Base-by-base conservation (phyloP, 2,113 vertebrate species). In the Megaceryle torquata region DNA sequence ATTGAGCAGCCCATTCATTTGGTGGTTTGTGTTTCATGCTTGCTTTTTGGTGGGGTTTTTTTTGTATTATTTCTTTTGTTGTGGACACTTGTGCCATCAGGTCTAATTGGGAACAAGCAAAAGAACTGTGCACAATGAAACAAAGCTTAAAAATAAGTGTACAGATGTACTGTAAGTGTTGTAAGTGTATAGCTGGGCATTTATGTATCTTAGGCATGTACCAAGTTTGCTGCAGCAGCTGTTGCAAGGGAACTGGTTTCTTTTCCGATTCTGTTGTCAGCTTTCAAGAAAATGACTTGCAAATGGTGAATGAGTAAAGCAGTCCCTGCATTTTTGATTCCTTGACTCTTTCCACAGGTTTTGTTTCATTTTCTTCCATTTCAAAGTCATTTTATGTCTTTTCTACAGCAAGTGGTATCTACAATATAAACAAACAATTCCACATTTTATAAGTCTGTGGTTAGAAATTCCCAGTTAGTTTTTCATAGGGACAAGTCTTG, bases 321-420 rank as follows among this genome's bases (percentile, higher is more conserved):
- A 46, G 39, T 56, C 50, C 22, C 39, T 61, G 21, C 10, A 11
- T 88, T 93, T 95, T 72, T 46, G 65, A 48, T 65, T 41, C 25
- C 59, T 60, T 77, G 44, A 31, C 19, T 92, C 13, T 31, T 87
- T 87, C 20, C 16, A 54, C 3, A 3, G 7, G 4, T 59, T 86
- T 86, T 88, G 33, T 44, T 53, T 53, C 71, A 15, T 80, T 80
- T 89, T 84, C 25, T 91, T 77, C 26, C 37, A 84, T 87, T 83
- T 92, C 63, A 64, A 82, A 88, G 28, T 15, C 3, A 29, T 56
- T 91, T 82, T 78, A 46, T 26, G 60, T 26, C 28, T 69, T 85
- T 37, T 88, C 19, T 74, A 57, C 25, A 70, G 28, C 28, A 85
- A 78, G 78, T 69, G 31, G 15, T 78, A 41, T 46, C 60, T 78